Conservation (phyloP, 2,113 vertebrate genomes). For the Xiphophorus hellerii region DNA sequence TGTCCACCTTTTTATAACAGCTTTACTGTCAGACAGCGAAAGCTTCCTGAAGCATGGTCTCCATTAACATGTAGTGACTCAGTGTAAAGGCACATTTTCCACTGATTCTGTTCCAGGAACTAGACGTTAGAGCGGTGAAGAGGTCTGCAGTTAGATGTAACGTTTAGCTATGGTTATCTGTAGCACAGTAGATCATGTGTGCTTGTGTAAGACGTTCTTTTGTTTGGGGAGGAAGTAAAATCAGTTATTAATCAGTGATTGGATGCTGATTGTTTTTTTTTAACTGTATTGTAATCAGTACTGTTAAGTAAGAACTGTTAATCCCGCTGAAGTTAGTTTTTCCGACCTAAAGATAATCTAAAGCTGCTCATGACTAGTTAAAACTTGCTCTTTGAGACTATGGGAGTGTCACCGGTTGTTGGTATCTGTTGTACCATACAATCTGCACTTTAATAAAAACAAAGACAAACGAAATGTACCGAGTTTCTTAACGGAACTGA, state of each 20-base stretch:
- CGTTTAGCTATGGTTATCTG: background rate
- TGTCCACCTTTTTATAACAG: background rate
- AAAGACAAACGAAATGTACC: background rate
- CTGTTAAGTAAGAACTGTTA: background rate
- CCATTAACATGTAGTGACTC: background rate
- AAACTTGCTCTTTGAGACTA: slow-evolving; percentile 10
- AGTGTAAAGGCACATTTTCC: background rate
- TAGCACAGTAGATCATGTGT: background rate
- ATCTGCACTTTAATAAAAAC: too few relatives aligned
- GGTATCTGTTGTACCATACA: background rate
- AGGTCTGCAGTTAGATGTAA: background rate
- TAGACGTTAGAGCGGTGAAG: background rate
- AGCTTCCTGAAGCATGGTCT: slow-evolving; percentile 19
- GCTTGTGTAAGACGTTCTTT: background rate
- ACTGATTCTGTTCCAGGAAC: background rate
- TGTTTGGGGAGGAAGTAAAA: background rate
- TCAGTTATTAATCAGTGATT: background rate
- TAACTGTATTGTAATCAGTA: background rate
- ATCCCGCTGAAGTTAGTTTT: slow-evolving; percentile 8
- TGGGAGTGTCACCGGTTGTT: background rate
- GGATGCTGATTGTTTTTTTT: background rate
- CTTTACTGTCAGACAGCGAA: slow-evolving; percentile 16
- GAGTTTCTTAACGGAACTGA: background rate
- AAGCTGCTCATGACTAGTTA: slow-evolving; percentile 6
- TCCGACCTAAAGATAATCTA: slow-evolving; percentile 1